Evolutionary conservation across 2,888 invertebrate species (phyloP).

Genomic region (Frankliniella intonsa): DNA sequence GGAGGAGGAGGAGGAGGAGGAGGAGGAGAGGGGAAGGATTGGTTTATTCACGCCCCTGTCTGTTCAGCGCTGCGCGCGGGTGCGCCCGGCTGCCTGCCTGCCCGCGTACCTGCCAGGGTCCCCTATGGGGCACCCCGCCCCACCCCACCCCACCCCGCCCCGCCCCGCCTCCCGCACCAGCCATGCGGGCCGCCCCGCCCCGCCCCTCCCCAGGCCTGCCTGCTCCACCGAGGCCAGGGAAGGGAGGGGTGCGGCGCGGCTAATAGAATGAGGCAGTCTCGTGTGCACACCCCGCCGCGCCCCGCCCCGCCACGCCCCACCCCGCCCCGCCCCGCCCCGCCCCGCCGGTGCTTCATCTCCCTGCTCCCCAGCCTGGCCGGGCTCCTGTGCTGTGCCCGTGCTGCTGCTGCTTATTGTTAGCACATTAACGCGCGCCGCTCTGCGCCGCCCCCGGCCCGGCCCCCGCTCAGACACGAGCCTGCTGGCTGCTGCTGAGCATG

Average conservation of each 20-base stretch:
- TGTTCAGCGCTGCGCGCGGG: no score
- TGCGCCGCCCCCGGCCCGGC: no score
- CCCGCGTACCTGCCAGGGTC: background rate
- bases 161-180: background rate
- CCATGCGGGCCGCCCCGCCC: background rate
- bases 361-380: no score
- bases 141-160: background rate
- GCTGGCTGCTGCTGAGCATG: no score
- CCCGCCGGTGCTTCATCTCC: no score
- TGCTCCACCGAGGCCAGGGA: background rate
- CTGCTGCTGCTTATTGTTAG: background rate
- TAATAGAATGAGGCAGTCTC: conserved; percentile 15
- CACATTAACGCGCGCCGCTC: background rate
- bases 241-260: background rate
- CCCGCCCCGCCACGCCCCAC: background rate
- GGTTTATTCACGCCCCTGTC: no score
- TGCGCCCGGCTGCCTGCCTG: no score
- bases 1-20: background rate
- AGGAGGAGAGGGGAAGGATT: background rate
- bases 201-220: background rate
- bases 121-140: background rate
- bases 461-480: no score
- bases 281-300: background rate
- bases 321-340: background rate
- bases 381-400: no score